Base-by-base conservation (phyloP, 2,797 vertebrate genomes). In the Enteromius viviparus region DNA sequence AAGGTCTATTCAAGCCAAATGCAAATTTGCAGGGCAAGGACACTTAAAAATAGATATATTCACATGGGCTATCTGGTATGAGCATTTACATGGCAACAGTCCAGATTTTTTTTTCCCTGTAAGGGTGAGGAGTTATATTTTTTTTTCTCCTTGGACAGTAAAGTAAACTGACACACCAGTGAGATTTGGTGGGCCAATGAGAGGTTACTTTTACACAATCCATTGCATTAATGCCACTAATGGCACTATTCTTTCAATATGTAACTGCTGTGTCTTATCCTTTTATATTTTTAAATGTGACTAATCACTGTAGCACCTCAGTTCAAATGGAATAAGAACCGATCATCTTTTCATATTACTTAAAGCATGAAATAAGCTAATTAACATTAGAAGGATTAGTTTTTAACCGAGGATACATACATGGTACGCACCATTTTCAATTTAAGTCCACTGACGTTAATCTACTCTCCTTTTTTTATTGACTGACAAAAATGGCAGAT, bases 11-110 rank as follows among this genome's bases (percentile, higher is more conserved):
- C 51, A 76, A 21, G 26, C 15, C 37, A 29, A 77, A 47, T 26
- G 58, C 55, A 47, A 55, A 75, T 34, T 55, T 23, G 47, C 26
- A 64, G 58, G 26, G 6, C 76, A 78, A 65, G 60, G 76, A 78
- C 58, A 47, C 17, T 78, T 78, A 65, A 49, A 64, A 34, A 78
- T 65, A 65, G 11, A 78, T 65, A 64, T 15, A 64, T 74, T 60
- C 53, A 71, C 51, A 42, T 19, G 23, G 45, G 68, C 23, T 47
- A 60, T 64, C 53, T 45, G 40, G 47, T 32, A 60, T 64, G 79
- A 26, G 23, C 32, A n/a, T 74, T 74, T 19, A 34, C 19, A 62
- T 62, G 68, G 37, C 51, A 47, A 47, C 17, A 47, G 60, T 65
- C 60, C 40, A 78, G 45, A 17, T 10, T 60, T 60, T 34, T 19